These are phyloP conservation scores for Entelurus aequoreus DNA, from an alignment of 2,113 vertebrate genomes.

Conservation along the genomic window DNA sequence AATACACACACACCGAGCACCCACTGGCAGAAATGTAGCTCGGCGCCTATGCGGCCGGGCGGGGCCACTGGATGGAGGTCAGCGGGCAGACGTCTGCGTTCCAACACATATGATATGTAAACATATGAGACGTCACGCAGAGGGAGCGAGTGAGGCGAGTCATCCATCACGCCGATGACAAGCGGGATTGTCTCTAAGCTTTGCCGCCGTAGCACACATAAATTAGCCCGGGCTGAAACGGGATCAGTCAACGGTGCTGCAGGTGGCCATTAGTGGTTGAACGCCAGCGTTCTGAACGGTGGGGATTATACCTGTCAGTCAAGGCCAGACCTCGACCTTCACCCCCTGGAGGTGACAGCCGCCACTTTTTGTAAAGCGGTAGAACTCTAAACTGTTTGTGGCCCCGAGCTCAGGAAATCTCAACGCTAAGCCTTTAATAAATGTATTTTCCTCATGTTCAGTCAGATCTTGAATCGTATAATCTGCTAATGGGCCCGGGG, in stretches of 20 bases:
- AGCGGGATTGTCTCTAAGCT: constrained; percentile 69
- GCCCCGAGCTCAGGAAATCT: neutral
- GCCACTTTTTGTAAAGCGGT: constrained; percentile 17
- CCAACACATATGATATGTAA: constrained; percentile 46
- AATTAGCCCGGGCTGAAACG: constrained; percentile 62
- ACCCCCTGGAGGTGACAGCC: constrained; percentile 55
- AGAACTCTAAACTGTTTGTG: constrained; percentile 18
- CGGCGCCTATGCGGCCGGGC: too few relatives aligned
- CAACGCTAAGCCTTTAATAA: neutral
- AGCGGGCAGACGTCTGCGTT: constrained; percentile 25
- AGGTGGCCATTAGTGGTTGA: constrained; percentile 66
- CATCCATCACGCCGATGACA: constrained; percentile 62
- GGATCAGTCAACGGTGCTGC: constrained; percentile 61
- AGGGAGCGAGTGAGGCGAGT: constrained; percentile 39
- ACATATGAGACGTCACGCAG: constrained; percentile 46
- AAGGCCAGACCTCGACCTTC: constrained; percentile 56
- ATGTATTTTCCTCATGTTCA: constrained; percentile 13
- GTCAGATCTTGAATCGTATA: constrained; percentile 4
- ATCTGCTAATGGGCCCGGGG: constrained; percentile 11
- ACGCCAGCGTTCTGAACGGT: constrained; percentile 59
- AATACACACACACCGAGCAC: too few relatives aligned
- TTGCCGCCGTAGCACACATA: constrained; percentile 60
- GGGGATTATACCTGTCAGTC: constrained; percentile 61
- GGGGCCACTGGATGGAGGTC: constrained; percentile 21
- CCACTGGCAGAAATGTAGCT: too few relatives aligned